Percentiles rank a stretch among this genome's conserved stretches.
phyloP scores from a whole-genome alignment of 1,140 invertebrate genomes.

The Drosophila azteca region DNA sequence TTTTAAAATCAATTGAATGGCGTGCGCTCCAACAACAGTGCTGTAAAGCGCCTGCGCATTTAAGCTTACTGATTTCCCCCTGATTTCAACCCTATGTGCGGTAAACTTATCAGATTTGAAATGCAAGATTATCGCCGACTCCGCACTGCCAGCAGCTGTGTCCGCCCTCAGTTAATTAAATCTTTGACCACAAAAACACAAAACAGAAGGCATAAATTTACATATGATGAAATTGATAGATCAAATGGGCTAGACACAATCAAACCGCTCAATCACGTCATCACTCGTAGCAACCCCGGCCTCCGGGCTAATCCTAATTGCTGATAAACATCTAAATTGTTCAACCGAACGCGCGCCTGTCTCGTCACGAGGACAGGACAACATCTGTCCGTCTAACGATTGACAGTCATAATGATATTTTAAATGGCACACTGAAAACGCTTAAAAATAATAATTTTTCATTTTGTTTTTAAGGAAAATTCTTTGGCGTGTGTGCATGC shows the following conservation, averaged over 20 bases:
- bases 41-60: too few relatives aligned
- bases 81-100: too few relatives aligned
- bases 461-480: slow-evolving; percentile 41
- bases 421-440: slow-evolving; percentile 70
- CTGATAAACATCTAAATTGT: slow-evolving; percentile 76
- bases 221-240: slow-evolving; percentile 78
- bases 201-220: slow-evolving; percentile 57
- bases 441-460: slow-evolving; percentile 74
- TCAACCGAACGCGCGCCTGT: slow-evolving; percentile 46
- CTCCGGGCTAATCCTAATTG: slow-evolving; percentile 71
- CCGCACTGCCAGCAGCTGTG: slow-evolving; percentile 37
- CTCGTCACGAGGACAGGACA: slow-evolving; percentile 33
- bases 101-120: too few relatives aligned
- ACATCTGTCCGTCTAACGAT: slow-evolving; percentile 62
- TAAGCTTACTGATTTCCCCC: too few relatives aligned
- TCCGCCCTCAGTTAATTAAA: slow-evolving; percentile 63
- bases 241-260: slow-evolving; percentile 44
- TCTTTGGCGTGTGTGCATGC: slow-evolving; percentile 42
- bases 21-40: too few relatives aligned
- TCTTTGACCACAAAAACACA: slow-evolving; percentile 36
- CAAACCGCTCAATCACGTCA: slow-evolving; percentile 58
- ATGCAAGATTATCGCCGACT: background rate
- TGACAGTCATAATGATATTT: slow-evolving; percentile 78
- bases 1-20: too few relatives aligned
- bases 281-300: slow-evolving; percentile 40